Evolutionary conservation across 2,797 vertebrate genomes (phyloP), one percentile per base, ranked within the genome.

Genomic region (Halcyon badia): DNA sequence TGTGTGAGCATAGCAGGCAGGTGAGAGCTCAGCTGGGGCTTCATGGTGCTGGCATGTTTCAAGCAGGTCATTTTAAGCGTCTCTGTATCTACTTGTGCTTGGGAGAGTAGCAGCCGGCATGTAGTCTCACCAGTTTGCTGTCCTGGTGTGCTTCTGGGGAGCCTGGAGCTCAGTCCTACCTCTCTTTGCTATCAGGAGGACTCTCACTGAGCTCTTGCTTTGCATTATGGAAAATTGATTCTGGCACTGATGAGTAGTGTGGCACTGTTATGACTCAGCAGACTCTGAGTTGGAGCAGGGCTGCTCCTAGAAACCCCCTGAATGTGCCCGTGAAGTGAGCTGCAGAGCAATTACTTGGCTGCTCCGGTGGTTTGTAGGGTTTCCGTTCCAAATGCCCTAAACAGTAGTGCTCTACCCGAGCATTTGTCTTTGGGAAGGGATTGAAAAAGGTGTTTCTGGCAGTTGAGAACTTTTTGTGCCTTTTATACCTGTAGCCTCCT

Each of bases 261-360:
- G 90, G 79, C 89, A 85, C 78, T 71, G 83, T 92, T 89, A 68
- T 94, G 96, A 95, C 93, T 96, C 94, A 93, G 93, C 92, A 93
- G 80, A 90, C 70, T 72, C 83, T 71, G 60, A 84, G 91, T 42
- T 75, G 89, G 79, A 84, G 87, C 78, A 54, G 60, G 66, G 58
- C 82, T 96, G 68, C 86, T 96, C 91, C 80, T 89, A 91, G 89
- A 90, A 91, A 62, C 80, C 91, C 89, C 92, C 85, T 82, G 24
- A 83, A 72, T 2, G 31, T 87, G 66, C 78, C 46, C 78, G 68
- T 33, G 86, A 66, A 93, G 64, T 66, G 89, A 87, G 31, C 80
- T 91, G 88, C 79, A 96, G 88, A 85, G 75, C 66, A 52, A 9
- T 94, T 57, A 73, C 41, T 94, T 88, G 76, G 30, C 77, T 94